These are phyloP conservation scores for Aricia artaxerxes DNA, from an alignment of 2,888 invertebrate genomes.

Conservation along the genomic window DNA sequence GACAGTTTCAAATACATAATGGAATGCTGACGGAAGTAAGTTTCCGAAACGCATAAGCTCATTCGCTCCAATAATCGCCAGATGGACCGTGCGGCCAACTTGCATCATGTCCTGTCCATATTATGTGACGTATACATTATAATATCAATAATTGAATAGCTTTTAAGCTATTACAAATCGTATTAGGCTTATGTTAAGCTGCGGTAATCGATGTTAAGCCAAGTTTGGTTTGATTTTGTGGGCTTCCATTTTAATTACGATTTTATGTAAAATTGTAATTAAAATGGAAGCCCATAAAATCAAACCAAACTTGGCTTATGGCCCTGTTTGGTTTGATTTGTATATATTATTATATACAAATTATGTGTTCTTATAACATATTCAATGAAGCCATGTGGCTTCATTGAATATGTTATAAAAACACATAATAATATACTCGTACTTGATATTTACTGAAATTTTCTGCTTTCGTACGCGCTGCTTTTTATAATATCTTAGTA, in stretches of 20 bases:
- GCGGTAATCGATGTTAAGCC: conserved; percentile 1
- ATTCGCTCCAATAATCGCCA: conserved; percentile 62
- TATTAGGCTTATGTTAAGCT: conserved; percentile 29
- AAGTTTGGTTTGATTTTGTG: background rate
- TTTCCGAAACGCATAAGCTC: conserved; percentile 52
- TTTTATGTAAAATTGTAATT: no score
- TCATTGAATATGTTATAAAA: background rate
- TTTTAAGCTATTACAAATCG: conserved; percentile 28
- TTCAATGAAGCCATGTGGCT: no score
- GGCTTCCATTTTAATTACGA: background rate
- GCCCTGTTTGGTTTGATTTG: no score
- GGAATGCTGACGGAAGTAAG: conserved; percentile 46
- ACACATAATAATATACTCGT: no score
- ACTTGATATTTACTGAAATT: no score
- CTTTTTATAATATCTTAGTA: no score
- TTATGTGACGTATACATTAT: conserved; percentile 34
- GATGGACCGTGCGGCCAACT: conserved; percentile 49
- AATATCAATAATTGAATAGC: conserved; percentile 35
- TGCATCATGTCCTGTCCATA: conserved; percentile 48
- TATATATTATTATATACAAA: no score
- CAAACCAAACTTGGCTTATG: background rate
- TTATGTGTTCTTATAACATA: no score
- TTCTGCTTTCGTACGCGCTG: no score
- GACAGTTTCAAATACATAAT: background rate
- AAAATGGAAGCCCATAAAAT: background rate